Conservation (phyloP, 2,113 vertebrate genomes). For the Tetrao urogallus region DNA sequence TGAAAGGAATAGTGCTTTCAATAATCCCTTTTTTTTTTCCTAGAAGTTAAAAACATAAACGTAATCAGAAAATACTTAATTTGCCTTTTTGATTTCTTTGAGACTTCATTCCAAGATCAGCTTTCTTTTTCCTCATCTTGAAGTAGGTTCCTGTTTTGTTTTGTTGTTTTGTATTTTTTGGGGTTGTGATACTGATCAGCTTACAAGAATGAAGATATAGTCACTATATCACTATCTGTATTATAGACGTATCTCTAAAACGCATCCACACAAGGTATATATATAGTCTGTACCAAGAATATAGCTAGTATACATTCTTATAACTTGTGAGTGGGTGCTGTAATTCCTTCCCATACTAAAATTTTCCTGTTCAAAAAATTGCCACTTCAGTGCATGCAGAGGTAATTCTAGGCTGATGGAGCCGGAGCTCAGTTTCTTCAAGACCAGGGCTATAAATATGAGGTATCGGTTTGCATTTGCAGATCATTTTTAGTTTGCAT, state of each 20-base stretch:
- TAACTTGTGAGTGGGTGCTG: neutral
- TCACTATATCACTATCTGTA: neutral
- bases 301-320: neutral
- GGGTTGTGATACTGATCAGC: neutral
- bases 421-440: neutral
- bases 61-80: neutral
- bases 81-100: neutral
- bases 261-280: neutral
- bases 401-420: neutral
- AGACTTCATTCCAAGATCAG: neutral
- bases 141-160: neutral
- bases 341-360: neutral
- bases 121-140: neutral
- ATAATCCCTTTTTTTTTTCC: neutral
- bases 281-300: neutral
- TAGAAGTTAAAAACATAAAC: neutral
- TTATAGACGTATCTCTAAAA: neutral
- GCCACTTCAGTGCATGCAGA: neutral
- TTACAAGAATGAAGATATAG: neutral
- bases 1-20: neutral
- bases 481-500: neutral
- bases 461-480: neutral
- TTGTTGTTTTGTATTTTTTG: neutral
- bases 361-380: neutral
- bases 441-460: fast-evolving